Conservation (phyloP, 2,797 vertebrate genomes). For the Scarus forsteni region DNA sequence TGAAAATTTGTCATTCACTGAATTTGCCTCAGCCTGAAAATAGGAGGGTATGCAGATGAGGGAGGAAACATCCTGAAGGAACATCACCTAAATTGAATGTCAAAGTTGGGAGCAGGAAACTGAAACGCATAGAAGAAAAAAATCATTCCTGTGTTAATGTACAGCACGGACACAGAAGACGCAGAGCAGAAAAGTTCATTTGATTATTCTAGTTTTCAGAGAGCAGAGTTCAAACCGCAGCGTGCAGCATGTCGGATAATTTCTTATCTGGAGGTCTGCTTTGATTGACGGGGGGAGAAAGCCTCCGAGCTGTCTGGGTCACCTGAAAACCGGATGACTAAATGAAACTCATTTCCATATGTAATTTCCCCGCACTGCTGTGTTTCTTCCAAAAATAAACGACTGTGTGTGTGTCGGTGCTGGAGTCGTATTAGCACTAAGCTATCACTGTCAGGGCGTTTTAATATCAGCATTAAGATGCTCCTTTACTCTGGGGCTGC, state of each 20-base stretch:
- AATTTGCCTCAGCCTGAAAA: not conserved
- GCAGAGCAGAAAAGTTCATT: not conserved
- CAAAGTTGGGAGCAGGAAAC: not conserved
- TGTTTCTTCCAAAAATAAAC: constrained; percentile 12
- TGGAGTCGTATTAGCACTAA: not conserved
- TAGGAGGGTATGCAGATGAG: not conserved
- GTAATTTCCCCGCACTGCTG: constrained; percentile 13
- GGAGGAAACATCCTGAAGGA: not conserved
- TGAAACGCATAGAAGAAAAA: not conserved
- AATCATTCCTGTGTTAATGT: not conserved
- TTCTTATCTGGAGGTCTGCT: constrained; percentile 9
- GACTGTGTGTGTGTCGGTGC: constrained; percentile 13
- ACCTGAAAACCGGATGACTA: constrained; percentile 7
- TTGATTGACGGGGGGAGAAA: constrained; percentile 28
- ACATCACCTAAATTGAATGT: not conserved
- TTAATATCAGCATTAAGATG: constrained; percentile 33
- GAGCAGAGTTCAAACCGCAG: constrained; percentile 29
- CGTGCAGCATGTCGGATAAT: not conserved
- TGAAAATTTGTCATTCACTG: not conserved
- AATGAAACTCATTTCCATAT: constrained; percentile 25
- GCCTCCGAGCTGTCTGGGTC: constrained; percentile 25
- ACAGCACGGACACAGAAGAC: not conserved
- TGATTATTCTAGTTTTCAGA: constrained; percentile 18
- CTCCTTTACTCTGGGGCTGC: constrained; percentile 37
- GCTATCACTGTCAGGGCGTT: constrained; percentile 18